Conservation (phyloP, 2,113 vertebrate genomes). For the Aspiorhynchus laticeps region DNA sequence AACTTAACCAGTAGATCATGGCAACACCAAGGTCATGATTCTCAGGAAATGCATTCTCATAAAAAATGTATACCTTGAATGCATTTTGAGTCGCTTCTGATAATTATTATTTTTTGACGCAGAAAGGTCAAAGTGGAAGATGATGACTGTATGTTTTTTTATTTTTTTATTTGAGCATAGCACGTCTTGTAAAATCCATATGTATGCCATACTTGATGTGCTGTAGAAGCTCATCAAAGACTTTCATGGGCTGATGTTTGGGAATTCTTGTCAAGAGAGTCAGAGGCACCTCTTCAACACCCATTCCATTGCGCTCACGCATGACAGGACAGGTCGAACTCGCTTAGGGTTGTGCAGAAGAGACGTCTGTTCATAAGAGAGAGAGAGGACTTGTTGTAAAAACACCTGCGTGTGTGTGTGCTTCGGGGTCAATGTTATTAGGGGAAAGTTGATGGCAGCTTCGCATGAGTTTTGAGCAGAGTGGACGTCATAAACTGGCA, state of each 20-base stretch:
- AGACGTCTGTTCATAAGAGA: background rate
- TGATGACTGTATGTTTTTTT: background rate
- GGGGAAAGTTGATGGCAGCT: slow-evolving; percentile 30
- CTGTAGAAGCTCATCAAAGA: background rate
- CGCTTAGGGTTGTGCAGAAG: background rate
- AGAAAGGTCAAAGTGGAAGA: background rate
- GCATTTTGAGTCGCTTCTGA: background rate
- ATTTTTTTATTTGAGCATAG: background rate
- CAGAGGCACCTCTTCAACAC: slow-evolving; percentile 28
- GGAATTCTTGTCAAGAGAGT: slow-evolving; percentile 35
- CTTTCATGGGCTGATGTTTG: slow-evolving; percentile 10
- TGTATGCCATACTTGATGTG: background rate
- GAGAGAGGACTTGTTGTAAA: slow-evolving; percentile 38
- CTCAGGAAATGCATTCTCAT: background rate
- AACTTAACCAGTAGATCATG: background rate
- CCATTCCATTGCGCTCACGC: slow-evolving; percentile 27
- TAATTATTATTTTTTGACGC: too few relatives aligned
- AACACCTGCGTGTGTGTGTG: background rate
- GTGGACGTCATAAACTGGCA: background rate
- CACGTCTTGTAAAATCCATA: background rate
- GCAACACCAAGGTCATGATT: background rate
- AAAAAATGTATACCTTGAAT: background rate
- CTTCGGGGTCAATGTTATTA: slow-evolving; percentile 49
- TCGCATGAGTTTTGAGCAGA: background rate
- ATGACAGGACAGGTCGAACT: slow-evolving; percentile 25